Evolutionary conservation across 2,797 vertebrate genomes (phyloP).

Genomic region (Lepus oiostolus): DNA sequence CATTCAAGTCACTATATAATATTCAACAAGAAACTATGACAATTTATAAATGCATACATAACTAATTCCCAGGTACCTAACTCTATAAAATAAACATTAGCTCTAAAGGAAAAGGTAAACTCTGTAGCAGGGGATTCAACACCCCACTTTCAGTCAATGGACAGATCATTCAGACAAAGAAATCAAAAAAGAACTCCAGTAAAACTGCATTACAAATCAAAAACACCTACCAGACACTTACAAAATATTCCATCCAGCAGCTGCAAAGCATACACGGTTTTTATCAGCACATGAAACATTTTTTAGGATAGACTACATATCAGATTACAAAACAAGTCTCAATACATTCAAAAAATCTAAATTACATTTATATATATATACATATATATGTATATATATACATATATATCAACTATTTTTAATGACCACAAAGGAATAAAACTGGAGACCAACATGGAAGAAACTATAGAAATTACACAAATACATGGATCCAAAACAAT

Average conservation of each 20-base stretch:
- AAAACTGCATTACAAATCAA: not conserved
- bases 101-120: not conserved
- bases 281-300: not conserved
- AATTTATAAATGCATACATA: not conserved
- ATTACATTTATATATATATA: no score
- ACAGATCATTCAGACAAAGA: not conserved
- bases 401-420: no score
- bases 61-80: no score
- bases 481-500: no score
- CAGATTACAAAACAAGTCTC: not conserved
- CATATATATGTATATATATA: no score
- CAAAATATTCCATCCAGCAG: no score
- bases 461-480: not conserved
- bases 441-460: no score
- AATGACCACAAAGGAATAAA: not conserved
- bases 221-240: not conserved
- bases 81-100: no score
- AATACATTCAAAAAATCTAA: no score
- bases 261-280: no score
- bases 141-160: not conserved
- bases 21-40: not conserved
- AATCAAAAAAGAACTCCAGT: not conserved
- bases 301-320: not conserved
- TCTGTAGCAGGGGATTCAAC: no score
- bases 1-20: not conserved